A percentile compares a stretch with the other conserved stretches of the same genome.
Evolutionary conservation across 2,113 vertebrate genomes (phyloP).

Genomic region (Condylura cristata): DNA sequence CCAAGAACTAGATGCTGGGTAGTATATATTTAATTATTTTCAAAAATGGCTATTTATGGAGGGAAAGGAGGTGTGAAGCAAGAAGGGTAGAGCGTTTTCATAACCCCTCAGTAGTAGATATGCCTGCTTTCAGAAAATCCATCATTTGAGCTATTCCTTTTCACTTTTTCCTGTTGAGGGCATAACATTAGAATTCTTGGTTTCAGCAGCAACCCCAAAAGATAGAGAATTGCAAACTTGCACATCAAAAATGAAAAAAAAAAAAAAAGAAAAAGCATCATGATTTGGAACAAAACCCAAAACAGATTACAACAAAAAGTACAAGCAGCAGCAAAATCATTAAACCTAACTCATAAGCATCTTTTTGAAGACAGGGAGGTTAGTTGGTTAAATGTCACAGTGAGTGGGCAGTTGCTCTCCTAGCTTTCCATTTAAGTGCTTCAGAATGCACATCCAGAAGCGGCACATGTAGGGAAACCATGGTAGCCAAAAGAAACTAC

Average conservation of each 20-base stretch:
- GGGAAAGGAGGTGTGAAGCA: conserved; percentile 36
- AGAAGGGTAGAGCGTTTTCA: conserved; percentile 43
- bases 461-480: conserved; percentile 60
- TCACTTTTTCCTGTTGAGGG: conserved; percentile 39
- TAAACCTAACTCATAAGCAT: conserved; percentile 61
- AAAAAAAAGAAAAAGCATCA: conserved; percentile 46
- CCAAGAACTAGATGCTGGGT: conserved; percentile 25
- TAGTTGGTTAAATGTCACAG: conserved; percentile 74
- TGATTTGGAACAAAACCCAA: conserved; percentile 76
- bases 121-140: conserved; percentile 55
- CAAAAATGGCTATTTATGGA: conserved; percentile 43
- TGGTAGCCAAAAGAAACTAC: conserved; percentile 31
- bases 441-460: conserved; percentile 70
- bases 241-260: conserved; percentile 67
- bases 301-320: conserved; percentile 79
- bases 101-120: conserved; percentile 59
- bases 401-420: background rate
- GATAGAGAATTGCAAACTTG: conserved; percentile 61
- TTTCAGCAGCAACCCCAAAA: conserved; percentile 75
- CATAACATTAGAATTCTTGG: conserved; percentile 60
- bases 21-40: conserved; percentile 49
- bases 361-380: conserved; percentile 77
- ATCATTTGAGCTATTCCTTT: conserved; percentile 68
- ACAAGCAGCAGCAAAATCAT: conserved; percentile 67
- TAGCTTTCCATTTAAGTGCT: background rate